Percentiles rank a stretch among this genome's conserved stretches.
Evolutionary conservation across 2,797 vertebrate species (phyloP).

Genomic region (Esox masquinongy): DNA sequence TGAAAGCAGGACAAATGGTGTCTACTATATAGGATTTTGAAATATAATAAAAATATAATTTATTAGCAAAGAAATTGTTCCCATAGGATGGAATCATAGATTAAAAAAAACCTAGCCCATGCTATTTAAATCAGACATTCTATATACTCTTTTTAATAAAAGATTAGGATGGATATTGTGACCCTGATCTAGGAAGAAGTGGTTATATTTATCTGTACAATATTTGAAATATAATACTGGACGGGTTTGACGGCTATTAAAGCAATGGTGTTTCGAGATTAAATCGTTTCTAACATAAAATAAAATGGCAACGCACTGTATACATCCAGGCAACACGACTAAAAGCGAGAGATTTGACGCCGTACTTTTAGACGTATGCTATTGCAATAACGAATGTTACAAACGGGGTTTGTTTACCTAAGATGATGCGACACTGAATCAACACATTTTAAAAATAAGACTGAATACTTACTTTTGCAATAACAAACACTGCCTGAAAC

Average conservation of each 20-base stretch:
- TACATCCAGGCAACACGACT: not conserved
- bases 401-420: not conserved
- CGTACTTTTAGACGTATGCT: not conserved
- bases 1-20: too few relatives aligned
- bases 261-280: not conserved
- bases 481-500: not conserved
- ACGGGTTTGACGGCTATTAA: not conserved
- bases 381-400: not conserved
- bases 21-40: too few relatives aligned
- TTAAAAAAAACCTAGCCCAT: too few relatives aligned
- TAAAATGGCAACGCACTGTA: not conserved
- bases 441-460: not conserved
- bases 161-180: not conserved
- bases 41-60: too few relatives aligned
- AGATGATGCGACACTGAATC: not conserved
- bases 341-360: not conserved
- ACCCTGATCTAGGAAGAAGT: not conserved
- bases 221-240: not conserved
- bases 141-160: too few relatives aligned
- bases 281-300: not conserved
- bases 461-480: not conserved
- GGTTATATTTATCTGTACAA: not conserved
- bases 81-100: too few relatives aligned
- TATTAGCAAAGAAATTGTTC: too few relatives aligned
- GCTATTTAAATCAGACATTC: too few relatives aligned